Percentiles rank a stretch among this genome's conserved stretches.
Evolutionary conservation across 2,113 vertebrate species (phyloP).

Genomic region (Pedetes capensis): DNA sequence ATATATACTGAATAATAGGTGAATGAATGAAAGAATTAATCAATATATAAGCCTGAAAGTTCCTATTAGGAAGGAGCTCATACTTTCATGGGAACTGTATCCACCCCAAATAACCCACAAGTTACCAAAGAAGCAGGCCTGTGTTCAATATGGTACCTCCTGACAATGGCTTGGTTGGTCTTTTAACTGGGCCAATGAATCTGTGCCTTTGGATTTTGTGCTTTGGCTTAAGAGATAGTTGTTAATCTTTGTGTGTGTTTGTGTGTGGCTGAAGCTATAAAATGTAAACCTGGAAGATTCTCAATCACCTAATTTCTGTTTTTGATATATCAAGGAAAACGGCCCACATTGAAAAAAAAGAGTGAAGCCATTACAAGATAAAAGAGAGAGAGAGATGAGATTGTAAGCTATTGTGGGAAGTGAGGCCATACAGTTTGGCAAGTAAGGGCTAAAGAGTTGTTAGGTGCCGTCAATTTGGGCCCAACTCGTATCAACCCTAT

Average conservation of each 20-base stretch:
- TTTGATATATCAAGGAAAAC: too few relatives aligned
- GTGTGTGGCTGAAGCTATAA: background rate
- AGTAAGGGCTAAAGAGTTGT: background rate
- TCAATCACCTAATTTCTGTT: background rate
- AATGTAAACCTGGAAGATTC: background rate
- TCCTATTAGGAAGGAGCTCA: background rate
- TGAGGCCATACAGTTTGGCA: background rate
- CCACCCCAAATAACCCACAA: background rate
- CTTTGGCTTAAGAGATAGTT: background rate
- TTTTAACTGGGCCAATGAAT: background rate
- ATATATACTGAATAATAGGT: background rate
- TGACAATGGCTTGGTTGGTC: background rate
- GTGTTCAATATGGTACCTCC: background rate
- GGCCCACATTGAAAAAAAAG: background rate
- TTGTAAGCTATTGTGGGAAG: rapidly evolving
- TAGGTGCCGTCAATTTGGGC: too few relatives aligned
- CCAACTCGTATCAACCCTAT: too few relatives aligned
- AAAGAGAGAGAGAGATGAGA: background rate
- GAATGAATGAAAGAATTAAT: background rate
- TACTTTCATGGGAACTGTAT: background rate
- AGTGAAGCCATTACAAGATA: background rate
- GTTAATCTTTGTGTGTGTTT: background rate
- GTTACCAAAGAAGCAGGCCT: background rate
- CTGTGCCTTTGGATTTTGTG: background rate
- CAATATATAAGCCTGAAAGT: background rate